These are phyloP conservation scores for Spialia ferax DNA, from an alignment of 2,888 invertebrate genomes.

Conservation along the genomic window DNA sequence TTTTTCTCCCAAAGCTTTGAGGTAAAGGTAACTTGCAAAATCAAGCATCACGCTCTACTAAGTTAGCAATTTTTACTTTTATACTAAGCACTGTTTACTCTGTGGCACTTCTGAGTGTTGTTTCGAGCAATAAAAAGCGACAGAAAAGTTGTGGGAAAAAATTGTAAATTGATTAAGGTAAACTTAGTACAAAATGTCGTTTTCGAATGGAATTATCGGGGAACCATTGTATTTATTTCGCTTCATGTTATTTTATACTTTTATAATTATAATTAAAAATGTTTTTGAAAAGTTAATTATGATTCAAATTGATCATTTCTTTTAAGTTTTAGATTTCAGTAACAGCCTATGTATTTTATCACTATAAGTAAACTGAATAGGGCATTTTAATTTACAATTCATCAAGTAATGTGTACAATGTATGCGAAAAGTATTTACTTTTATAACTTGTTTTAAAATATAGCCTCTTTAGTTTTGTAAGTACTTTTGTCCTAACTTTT, in stretches of 20 bases:
- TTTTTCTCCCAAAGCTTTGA: too few species aligned
- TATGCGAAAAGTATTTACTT: neutral
- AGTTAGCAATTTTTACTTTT: neutral
- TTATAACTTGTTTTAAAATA: neutral
- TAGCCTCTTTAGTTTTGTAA: conserved; percentile 9
- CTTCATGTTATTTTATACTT: neutral
- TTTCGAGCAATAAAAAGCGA: conserved; percentile 23
- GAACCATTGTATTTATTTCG: conserved; percentile 6
- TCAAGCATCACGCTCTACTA: neutral
- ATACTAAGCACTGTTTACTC: neutral
- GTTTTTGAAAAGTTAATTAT: neutral
- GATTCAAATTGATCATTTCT: neutral
- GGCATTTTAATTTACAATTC: neutral
- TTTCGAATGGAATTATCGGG: conserved; percentile 18
- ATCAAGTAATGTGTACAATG: neutral
- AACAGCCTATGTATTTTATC: too few species aligned
- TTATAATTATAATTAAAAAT: neutral
- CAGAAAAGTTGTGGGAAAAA: conserved; percentile 4
- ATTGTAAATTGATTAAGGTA: conserved; percentile 18
- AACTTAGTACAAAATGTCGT: conserved; percentile 35
- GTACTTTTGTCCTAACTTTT: conserved; percentile 5
- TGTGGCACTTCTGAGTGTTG: conserved; percentile 17
- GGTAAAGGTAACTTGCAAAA: conserved; percentile 1
- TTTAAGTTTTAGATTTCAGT: too few species aligned
- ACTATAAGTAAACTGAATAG: neutral